These are phyloP conservation scores for Torymus aiolomorphi DNA, from an alignment of 2,888 invertebrate genomes.

Conservation along the genomic window DNA sequence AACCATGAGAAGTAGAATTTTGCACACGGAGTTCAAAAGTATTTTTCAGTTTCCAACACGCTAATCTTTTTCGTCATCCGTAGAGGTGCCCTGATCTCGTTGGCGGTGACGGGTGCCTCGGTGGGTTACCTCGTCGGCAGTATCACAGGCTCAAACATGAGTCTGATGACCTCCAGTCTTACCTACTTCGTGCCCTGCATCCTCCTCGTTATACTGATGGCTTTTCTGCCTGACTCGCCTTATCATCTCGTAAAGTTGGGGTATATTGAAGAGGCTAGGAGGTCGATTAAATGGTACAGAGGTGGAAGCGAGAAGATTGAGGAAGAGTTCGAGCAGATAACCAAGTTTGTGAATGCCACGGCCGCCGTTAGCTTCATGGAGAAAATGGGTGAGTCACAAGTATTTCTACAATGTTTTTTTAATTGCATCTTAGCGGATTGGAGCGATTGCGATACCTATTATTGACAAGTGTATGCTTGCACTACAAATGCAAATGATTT, in stretches of 20 bases:
- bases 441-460: no score
- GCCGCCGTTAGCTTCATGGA: conserved; percentile 50
- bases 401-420: no score
- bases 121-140: conserved; percentile 67
- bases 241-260: conserved; percentile 59
- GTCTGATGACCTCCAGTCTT: conserved; percentile 64
- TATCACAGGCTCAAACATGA: conserved; percentile 66
- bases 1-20: no score
- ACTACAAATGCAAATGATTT: no score
- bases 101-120: conserved; percentile 66
- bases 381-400: conserved; percentile 27
- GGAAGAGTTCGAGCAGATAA: conserved; percentile 62
- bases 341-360: conserved; percentile 63
- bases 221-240: conserved; percentile 68
- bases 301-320: conserved; percentile 61
- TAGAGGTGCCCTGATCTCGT: conserved; percentile 66
- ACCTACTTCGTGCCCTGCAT: conserved; percentile 65
- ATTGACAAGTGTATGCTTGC: no score
- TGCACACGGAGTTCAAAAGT: no score
- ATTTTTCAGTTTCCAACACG: no score
- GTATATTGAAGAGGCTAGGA: conserved; percentile 31
- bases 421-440: no score
- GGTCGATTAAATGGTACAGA: conserved; percentile 45
- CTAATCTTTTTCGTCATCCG: not conserved
- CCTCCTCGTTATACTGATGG: conserved; percentile 62